Evolutionary conservation across 2,113 vertebrate genomes (phyloP), one percentile per base, ranked within the genome.

Genomic region (Athene cunicularia): DNA sequence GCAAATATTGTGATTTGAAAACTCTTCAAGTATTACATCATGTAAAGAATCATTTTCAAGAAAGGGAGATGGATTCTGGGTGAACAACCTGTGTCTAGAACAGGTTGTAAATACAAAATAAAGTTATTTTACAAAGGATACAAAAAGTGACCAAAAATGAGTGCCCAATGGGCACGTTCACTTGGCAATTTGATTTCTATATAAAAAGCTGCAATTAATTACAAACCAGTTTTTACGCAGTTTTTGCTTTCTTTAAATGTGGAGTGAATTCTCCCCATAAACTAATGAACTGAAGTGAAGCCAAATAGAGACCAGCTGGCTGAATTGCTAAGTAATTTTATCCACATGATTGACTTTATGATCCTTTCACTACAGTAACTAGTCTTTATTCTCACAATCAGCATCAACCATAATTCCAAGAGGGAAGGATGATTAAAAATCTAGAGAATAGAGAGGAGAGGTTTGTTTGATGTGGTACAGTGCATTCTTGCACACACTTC

Each of bases 321-420:
- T 98, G 98, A 98, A 99, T 99, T 98, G 98, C 98, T 97, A 98
- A 97, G 98, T 99, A 99, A 99, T 99, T 99, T 98, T 97, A 99
- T 98, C 98, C 98, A 98, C 99, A 98, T 99, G 99, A 99, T 99
- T 99, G 99, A 99, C 98, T 99, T 99, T 99, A 99, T 99, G 99
- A 99, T 98, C 98, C 98, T 99, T 99, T 99, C 98, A 98, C 98
- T 98, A 98, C 98, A 98, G 98, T 98, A 99, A 99, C 98, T 98
- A 98, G 99, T 99, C 98, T 99, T 99, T 99, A 99, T 98, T 98
- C 98, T 99, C 98, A 99, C 99, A 99, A 99, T 98, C 98, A 98
- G 97, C 97, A 98, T 98, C 97, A 97, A 92, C 96, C 94, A 97
- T 97, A 98, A 98, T 98, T 99, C 98, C 98, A 98, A 98, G 98